These are phyloP conservation scores for Sesia bembeciformis DNA, from an alignment of 2,888 invertebrate genomes.

Conservation along the genomic window DNA sequence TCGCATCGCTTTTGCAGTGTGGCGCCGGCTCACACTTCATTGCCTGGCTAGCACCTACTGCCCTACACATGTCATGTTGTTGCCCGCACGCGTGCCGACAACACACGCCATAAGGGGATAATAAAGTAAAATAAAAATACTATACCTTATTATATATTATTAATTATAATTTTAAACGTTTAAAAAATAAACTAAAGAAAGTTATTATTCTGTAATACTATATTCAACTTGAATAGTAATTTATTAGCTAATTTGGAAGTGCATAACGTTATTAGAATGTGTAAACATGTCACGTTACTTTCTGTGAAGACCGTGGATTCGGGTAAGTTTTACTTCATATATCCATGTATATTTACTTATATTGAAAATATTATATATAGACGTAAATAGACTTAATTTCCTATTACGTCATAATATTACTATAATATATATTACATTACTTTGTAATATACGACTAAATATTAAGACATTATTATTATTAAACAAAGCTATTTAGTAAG, in stretches of 20 bases:
- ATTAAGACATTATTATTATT: too few relatives aligned
- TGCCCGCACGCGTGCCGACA: neutral
- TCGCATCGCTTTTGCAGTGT: neutral
- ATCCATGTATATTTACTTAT: neutral
- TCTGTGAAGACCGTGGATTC: constrained; percentile 33
- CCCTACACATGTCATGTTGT: neutral
- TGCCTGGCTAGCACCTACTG: neutral
- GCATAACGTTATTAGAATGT: constrained; percentile 25
- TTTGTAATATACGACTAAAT: too few relatives aligned
- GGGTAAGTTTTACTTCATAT: constrained; percentile 28
- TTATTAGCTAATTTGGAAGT: neutral
- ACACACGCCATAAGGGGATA: neutral
- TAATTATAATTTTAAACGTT: too few relatives aligned
- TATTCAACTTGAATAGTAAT: too few relatives aligned
- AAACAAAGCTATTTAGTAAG: too few relatives aligned
- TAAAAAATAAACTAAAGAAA: too few relatives aligned
- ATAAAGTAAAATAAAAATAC: neutral
- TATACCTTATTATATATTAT: too few relatives aligned
- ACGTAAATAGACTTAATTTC: too few relatives aligned
- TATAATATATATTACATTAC: too few relatives aligned
- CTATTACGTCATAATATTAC: too few relatives aligned
- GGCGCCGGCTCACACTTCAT: neutral
- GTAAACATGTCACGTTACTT: constrained; percentile 48
- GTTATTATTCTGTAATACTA: too few relatives aligned
- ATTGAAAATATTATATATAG: too few relatives aligned